Base-by-base conservation (phyloP, 2,113 vertebrate genomes). In the Nycticebus coucang region DNA sequence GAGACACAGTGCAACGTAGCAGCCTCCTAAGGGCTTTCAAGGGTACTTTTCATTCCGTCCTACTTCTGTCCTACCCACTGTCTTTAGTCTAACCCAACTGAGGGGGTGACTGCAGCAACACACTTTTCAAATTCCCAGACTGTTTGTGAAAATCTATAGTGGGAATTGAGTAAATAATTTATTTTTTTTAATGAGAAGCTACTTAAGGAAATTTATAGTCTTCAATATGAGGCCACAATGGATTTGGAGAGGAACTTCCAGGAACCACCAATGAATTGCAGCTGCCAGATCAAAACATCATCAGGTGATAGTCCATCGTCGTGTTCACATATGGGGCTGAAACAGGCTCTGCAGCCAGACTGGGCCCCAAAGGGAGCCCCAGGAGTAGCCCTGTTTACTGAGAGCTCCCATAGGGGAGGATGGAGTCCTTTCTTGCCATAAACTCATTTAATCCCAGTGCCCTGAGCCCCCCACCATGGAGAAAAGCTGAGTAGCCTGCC, bases 1-100 rank as follows among this genome's bases (percentile, higher is more conserved):
- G 35, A 69, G 53, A 26, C 45, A 24, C 37, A 1, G 2, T 1
- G 18, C 15, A 14, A 30, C 0, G 0, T 0, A 19, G 74, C 37
- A 33, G 60, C 50, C 71, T 45, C 57, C 59, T 35, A 14, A 50
- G 35, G 78, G 69, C 24, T 37, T 7, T 41, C 78, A 7, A 81
- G 19, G 45, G 30, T 53, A 14, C 18, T 50, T 37, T 41, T 24
- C 37, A 79, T n/a, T 64, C 30, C 4, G 24, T 19, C 50, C 59
- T 17, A 8, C 12, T 72, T 50, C 41, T 68, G 19, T 35, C 30
- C 68, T 21, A 3, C 35, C 59, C 28, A 4, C 26, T 55, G 30
- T 30, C 77, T 71, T 57, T 50, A 18, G 45, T 72, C 45, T 33
- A 26, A 37, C 30, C 26, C 26, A 15, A 2, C 4, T 13, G 17